Base-by-base conservation (phyloP, 2,888 invertebrate species). In the Dendrolimus houi region DNA sequence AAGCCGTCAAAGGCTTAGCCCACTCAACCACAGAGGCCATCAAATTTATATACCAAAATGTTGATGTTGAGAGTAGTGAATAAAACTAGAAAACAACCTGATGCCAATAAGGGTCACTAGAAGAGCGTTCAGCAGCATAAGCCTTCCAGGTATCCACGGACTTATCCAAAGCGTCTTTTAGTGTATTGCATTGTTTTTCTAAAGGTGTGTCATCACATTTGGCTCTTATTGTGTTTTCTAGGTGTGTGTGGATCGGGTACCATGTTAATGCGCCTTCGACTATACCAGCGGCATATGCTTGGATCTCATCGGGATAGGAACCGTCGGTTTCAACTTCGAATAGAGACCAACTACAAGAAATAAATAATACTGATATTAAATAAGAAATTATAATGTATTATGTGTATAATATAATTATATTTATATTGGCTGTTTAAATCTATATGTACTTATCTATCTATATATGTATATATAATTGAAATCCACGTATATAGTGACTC, bases 231-330 rank as follows among this genome's bases (percentile, higher is more conserved):
- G 94, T 94, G 75, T 97, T 97, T 70, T 93, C 90, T 92, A 96
- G 95, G 74, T 96, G 95, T 70, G 94, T 93, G 77, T 94, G 93
- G 65, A 97, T 96, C 58, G 96, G 90, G 62, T 94, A 94, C 93
- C 95, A 95, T 9, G 97, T 96, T 6, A 97, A 81, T 29, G 94
- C 94, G 0, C 97, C 97, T 81, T 98, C 97, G 0, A 96, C 92
- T 53, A 96, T 91, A 7, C 98, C 98, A 1, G 97, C 97, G 1
- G 96, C 95, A 79, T 94, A 96, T 0, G 97, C 96, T 86, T 97
- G 97, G 54, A 95, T 92, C 68, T 93, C 92, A 77, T 97, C 97
- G 0, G 94, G 93, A 79, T 94, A 95, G 6, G 92, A 90, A 40
- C 92, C 88, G 66, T 94, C 94, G 0, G 96, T 96, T 84, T 95